Evolutionary conservation across 30 jellyfish, hydroid and myxozoan species (phyloP), one percentile per base, ranked within the genome.

Genomic region (Sanderia malayensis): DNA sequence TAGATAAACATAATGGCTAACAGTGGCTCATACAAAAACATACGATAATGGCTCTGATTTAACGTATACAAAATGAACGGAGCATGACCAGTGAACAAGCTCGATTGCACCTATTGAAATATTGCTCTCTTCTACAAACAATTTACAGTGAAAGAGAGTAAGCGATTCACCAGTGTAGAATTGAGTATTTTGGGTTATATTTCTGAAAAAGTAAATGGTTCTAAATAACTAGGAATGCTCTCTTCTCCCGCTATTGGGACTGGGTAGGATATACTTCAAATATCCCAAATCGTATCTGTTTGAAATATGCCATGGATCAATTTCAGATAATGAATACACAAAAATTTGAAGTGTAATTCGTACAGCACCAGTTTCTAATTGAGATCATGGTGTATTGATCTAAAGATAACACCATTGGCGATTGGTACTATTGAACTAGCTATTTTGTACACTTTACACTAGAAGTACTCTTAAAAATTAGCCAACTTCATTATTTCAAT

Each of bases 31-130:
- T 44, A 41, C 74, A 65, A 29, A 46, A 26, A 29, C 58, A n/a
- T n/a, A n/a, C n/a, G n/a, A n/a, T n/a, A n/a, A n/a, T n/a, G n/a
- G 20, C 49, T 15, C 76, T 74, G 86, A 74, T 31, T 74, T 41
- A 31, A n/a, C 58, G 70, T 32, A 74, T 74, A 45, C 28, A 47
- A 61, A 44, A 31, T 77, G 60, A 74, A 77, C 86, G 60, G 61
- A 74, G 86, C 86, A 45, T 59, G 20, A 49, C 86, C 19, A 61
- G 75, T 63, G 55, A 41, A 15, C 11, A 41, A 15, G 15, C 15
- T 6, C 15, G 15, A 8, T 41, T 41, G 55, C 55, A 41, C 55
- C 55, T 41, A 41, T 41, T 6, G 55, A 41, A 41, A 41, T 15
- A 41, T 6, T 41, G 55, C 15, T 41, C 55, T 15, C 15, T 41